Evolutionary conservation across 2,797 vertebrate genomes (phyloP), one percentile per base, ranked within the genome.

Genomic region (Siniperca undulata): DNA sequence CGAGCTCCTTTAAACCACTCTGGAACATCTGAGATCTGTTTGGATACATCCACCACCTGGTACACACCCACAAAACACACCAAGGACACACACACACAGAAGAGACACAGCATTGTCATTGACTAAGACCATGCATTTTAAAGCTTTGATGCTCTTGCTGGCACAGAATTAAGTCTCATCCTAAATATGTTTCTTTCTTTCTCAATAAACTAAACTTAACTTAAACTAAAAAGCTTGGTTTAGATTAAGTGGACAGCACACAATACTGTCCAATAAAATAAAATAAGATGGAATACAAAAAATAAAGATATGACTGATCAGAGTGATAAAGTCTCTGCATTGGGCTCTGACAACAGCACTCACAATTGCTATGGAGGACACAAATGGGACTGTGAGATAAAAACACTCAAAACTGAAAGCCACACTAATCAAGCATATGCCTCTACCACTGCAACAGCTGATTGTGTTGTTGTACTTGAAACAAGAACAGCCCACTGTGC

Each of bases 1-100:
- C 97, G 96, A 60, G 97, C 97, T 20, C 98, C 98, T 91, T 87
- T 95, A 88, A 99, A 99, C 98, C 98, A 99, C 84, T 99, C 97
- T 0, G 98, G 98, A 62, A 97, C 91, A 5, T 99, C 98, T 0
- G 96, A 95, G 24, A 99, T 96, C 7, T 91, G 94, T 91, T 98
- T 99, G 1, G 97, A 96, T 0, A 84, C 88, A 81, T 99, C 97
- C 82, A 99, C 94, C 64, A 99, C 98, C 98, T 99, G 78, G 5
- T 27, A 34, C 0, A 88, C 83, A 58, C 53, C 69, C 64, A 75
- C 1, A 79, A 48, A 78, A 55, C 70, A 86, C 76, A 84, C 78
- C 19, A 56, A 14, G 11, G 48, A 44, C 34, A 84, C 71, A 44
- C 34, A 84, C 74, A 53, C 27, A 60, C n/a, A 62, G 22, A 17